These are phyloP conservation scores for Rhagoletis zephyria DNA, from an alignment of 1,140 invertebrate species.

Conservation along the genomic window DNA sequence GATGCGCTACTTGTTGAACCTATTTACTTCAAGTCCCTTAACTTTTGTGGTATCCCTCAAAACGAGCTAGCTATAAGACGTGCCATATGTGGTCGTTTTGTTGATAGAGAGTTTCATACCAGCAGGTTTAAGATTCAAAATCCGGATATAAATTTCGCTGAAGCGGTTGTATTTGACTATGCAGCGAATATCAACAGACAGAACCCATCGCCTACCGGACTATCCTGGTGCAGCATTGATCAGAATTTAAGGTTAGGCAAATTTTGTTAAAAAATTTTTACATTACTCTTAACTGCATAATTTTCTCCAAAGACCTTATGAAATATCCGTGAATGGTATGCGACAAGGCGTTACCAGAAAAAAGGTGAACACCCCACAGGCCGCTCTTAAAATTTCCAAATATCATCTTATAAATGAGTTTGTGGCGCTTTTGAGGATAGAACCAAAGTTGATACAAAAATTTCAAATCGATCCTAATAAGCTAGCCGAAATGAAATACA, in stretches of 20 bases:
- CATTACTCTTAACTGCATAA: conserved; percentile 25
- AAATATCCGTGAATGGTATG: conserved; percentile 85
- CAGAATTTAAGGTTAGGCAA: conserved; percentile 69
- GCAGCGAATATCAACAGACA: conserved; percentile 72
- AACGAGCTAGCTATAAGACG: conserved; percentile 78
- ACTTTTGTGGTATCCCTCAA: conserved; percentile 81
- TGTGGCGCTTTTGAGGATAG: conserved; percentile 73
- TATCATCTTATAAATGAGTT: conserved; percentile 78
- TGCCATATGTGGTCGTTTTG: conserved; percentile 77
- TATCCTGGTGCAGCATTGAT: conserved; percentile 77
- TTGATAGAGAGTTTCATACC: conserved; percentile 61
- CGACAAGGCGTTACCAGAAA: conserved; percentile 88
- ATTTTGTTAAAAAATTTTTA: background rate
- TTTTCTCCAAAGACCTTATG: conserved; percentile 76
- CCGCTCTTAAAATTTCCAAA: conserved; percentile 78
- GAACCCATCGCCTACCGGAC: conserved; percentile 76
- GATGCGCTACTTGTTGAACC: conserved; percentile 79
- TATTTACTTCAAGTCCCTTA: conserved; percentile 82
- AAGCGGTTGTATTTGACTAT: conserved; percentile 73
- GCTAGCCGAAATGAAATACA: conserved; percentile 73
- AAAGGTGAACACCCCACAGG: conserved; percentile 75
- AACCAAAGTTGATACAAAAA: conserved; percentile 63
- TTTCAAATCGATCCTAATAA: conserved; percentile 61
- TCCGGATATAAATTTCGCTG: conserved; percentile 70
- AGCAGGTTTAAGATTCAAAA: conserved; percentile 59